Evolutionary conservation across 2,888 invertebrate species (phyloP).

Genomic region (Morpho deidamia): DNA sequence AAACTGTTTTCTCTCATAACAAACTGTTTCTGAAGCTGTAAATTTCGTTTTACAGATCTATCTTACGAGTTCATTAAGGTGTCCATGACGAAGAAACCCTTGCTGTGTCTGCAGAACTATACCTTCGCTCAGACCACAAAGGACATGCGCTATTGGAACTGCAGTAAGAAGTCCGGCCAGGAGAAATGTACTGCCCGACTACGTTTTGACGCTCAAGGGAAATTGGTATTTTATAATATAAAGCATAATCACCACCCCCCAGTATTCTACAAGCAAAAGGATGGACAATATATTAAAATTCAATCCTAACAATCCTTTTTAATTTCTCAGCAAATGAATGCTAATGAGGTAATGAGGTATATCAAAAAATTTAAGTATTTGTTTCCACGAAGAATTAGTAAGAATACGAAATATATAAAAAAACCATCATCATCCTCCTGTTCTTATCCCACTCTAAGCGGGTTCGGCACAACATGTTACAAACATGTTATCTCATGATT

Average conservation of each 20-base stretch:
- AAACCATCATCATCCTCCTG: too few species aligned
- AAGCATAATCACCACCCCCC: constrained; percentile 45
- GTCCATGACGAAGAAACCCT: constrained; percentile 30
- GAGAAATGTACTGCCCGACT: constrained; percentile 43
- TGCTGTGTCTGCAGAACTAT: constrained; percentile 32
- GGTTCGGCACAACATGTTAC: too few species aligned
- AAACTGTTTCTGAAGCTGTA: neutral
- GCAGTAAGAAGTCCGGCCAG: constrained; percentile 38
- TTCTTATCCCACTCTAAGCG: too few species aligned
- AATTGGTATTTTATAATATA: constrained; percentile 34
- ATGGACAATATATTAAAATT: constrained; percentile 29
- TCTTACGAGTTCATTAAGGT: constrained; percentile 32
- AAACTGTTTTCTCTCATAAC: neutral
- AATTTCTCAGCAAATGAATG: too few species aligned
- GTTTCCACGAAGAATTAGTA: too few species aligned
- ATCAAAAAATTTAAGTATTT: too few species aligned
- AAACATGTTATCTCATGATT: too few species aligned
- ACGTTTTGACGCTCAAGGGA: constrained; percentile 37
- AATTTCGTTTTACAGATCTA: constrained; percentile 21
- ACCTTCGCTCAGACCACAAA: constrained; percentile 45
- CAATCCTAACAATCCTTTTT: neutral
- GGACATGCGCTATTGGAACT: constrained; percentile 49
- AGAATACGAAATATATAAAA: too few species aligned
- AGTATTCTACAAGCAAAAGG: constrained; percentile 21
- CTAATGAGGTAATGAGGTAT: too few species aligned